Percentiles rank a stretch among this genome's conserved stretches.
Evolutionary conservation across 2,113 vertebrate genomes (phyloP).

Genomic region (Myotis brandtii): DNA sequence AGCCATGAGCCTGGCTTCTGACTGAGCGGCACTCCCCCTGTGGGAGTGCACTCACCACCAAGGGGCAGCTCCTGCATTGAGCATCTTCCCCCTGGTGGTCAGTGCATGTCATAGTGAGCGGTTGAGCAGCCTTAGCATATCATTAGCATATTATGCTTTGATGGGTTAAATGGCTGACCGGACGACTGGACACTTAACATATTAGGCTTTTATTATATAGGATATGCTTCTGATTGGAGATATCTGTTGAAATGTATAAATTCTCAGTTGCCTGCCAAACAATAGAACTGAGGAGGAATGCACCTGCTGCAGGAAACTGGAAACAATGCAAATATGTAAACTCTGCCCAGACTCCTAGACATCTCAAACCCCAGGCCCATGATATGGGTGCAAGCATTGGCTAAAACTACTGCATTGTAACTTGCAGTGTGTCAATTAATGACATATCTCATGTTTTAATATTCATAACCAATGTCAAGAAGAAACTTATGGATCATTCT

Average conservation of each 20-base stretch:
- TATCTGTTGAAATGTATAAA: slow-evolving; percentile 58
- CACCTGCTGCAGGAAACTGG: neutral
- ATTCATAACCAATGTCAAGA: neutral
- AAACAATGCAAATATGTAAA: neutral
- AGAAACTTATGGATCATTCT: neutral
- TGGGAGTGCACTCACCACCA: too few species aligned
- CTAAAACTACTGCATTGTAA: neutral
- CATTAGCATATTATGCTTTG: too few species aligned
- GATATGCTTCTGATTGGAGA: neutral
- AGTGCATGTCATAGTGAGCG: too few species aligned
- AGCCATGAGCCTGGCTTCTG: too few species aligned
- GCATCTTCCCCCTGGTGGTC: too few species aligned
- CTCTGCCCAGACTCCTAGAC: neutral
- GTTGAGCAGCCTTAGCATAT: too few species aligned
- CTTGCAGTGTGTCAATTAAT: neutral
- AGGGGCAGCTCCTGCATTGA: too few species aligned
- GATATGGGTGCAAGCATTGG: too few species aligned
- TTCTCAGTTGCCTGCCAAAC: neutral
- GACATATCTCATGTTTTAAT: neutral
- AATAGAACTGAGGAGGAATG: neutral
- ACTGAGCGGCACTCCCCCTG: too few species aligned
- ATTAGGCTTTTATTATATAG: neutral
- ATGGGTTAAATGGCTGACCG: too few species aligned
- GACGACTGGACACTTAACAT: too few species aligned
- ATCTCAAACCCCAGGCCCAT: neutral